Evolutionary conservation across 2,888 invertebrate species (phyloP), one percentile per base, ranked within the genome.

Genomic region (Sisyra nigra): DNA sequence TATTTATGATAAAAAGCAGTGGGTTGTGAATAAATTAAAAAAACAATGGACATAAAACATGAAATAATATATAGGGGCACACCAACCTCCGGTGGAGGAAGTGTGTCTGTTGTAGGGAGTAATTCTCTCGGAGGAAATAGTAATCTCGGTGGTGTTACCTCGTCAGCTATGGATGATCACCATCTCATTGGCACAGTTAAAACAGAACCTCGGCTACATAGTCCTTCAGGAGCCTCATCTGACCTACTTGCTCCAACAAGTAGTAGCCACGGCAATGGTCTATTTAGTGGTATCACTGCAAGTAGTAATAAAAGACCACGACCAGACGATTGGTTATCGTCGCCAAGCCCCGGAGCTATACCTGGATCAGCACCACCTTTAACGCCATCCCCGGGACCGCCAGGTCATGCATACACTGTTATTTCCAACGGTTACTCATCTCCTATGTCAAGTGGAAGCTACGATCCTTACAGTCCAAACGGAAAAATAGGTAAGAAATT

Each of bases 381-480:
- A 65, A 77, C 79, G n/a, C 76, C 77, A 10, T 76, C 76, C 10
- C 77, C 78, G 43, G 70, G 70, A 34, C 74, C 76, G 9, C 71
- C 63, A 18, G 52, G 55, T 17, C 60, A 64, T 51, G 61, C 69
- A 46, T 74, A 69, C 57, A 61, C 63, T 30, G 58, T 60, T 46
- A 70, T 72, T 50, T 76, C 74, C 57, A 83, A 84, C 55, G 87
- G 87, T 44, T 88, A 86, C 62, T 80, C 85, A 41, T 86, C 86
- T 51, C 86, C 87, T 14, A 76, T 86, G 69, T 86, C 85, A 42
- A 80, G 84, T 13, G 79, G 85, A 62, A 87, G 86, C 74, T 88
- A 87, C 68, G 87, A 87, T 54, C 85, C 86, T 2, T 87, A 87
- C 63, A 87, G 86, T 67, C 87, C 87, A 50, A 85, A 83, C 64